Evolutionary conservation across 2,113 vertebrate species (phyloP).

Genomic region (Hydropotes inermis): DNA sequence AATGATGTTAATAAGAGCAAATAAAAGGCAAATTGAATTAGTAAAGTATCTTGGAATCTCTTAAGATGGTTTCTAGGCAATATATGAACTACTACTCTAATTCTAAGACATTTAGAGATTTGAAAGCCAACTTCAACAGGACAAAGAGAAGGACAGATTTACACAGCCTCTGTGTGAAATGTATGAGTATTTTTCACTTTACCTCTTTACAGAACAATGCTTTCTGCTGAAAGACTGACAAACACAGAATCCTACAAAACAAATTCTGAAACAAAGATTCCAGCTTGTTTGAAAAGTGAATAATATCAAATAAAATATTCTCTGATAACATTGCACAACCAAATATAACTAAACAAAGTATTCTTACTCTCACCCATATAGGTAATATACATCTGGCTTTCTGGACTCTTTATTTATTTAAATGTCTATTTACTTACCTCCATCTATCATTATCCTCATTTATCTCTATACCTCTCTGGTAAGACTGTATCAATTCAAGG

Average conservation of each 20-base stretch:
- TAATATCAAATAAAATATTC: background rate
- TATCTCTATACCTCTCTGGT: background rate
- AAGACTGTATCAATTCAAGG: background rate
- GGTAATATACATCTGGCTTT: background rate
- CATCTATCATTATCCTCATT: background rate
- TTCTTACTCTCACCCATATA: background rate
- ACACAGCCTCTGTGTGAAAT: background rate
- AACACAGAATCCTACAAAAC: background rate
- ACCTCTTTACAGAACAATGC: background rate
- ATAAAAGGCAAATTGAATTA: background rate
- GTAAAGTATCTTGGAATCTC: background rate
- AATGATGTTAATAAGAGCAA: background rate
- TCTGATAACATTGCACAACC: background rate
- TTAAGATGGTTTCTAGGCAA: background rate
- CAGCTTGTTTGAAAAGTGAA: background rate
- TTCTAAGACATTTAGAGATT: background rate
- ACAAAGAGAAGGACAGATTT: background rate
- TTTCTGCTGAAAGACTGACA: background rate
- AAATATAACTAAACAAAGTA: background rate
- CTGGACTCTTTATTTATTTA: background rate
- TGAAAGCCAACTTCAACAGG: background rate
- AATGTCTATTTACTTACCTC: background rate
- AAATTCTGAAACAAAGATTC: constrained; percentile 21
- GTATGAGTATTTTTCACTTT: background rate
- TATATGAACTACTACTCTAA: background rate